These are phyloP conservation scores for Cossypha caffra DNA, from an alignment of 2,797 vertebrate species.

Conservation along the genomic window DNA sequence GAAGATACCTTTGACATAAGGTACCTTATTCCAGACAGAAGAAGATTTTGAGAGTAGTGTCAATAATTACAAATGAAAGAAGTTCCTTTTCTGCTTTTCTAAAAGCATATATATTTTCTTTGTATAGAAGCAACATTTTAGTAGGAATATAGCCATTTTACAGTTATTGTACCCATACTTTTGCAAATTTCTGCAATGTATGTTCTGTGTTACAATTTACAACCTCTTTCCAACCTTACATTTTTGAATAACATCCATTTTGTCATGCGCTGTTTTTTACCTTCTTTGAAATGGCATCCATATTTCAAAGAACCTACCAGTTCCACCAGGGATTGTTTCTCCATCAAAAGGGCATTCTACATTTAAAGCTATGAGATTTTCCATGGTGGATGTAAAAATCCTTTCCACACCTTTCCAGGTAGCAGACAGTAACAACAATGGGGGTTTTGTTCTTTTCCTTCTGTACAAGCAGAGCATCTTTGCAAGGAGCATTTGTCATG, in stretches of 20 bases:
- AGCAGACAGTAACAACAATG: background rate
- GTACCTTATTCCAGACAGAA: background rate
- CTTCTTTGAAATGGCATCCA: background rate
- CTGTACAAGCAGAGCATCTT: background rate
- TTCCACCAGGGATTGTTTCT: background rate
- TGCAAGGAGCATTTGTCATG: background rate
- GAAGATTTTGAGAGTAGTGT: background rate
- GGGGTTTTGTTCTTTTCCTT: background rate
- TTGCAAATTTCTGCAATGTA: background rate
- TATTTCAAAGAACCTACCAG: background rate
- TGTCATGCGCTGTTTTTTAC: background rate
- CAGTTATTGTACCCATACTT: background rate
- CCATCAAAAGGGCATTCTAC: background rate
- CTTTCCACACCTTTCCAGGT: background rate
- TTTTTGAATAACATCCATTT: background rate
- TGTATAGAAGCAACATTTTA: background rate
- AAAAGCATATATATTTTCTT: background rate
- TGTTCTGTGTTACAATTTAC: background rate
- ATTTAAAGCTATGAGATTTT: background rate
- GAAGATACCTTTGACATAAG: background rate
- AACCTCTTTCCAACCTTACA: background rate
- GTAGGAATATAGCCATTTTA: background rate
- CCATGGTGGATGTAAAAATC: background rate
- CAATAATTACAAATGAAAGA: background rate
- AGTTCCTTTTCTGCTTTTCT: background rate